phyloP scores from a whole-genome alignment of 2,888 invertebrate genomes.

The Lamellibrachia satsuma region DNA sequence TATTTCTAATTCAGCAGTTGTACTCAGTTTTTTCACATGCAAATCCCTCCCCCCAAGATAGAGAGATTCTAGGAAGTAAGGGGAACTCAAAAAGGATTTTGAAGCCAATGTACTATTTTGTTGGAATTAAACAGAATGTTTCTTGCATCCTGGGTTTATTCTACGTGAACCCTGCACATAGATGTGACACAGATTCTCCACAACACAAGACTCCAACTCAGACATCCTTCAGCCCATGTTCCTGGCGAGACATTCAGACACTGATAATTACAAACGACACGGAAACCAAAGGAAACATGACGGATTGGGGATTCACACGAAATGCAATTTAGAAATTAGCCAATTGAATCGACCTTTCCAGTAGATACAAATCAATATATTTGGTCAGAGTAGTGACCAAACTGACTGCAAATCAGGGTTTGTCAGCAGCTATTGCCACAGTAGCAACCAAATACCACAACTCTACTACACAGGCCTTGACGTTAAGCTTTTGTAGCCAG shows the following conservation, averaged over 20 bases:
- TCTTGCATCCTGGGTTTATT: neutral
- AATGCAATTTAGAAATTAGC: conserved; percentile 3
- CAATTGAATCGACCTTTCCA: conserved; percentile 17
- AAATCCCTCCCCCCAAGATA: neutral
- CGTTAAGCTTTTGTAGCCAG: too few relatives aligned
- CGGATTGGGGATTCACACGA: neutral
- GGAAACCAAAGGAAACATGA: neutral
- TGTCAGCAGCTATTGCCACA: neutral
- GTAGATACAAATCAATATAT: neutral
- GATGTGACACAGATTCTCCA: neutral
- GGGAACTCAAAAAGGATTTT: neutral
- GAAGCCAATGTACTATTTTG: neutral
- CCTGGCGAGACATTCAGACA: neutral
- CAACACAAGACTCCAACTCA: neutral
- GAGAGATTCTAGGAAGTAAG: neutral
- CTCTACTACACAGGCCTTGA: too few relatives aligned
- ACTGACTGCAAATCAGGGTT: neutral
- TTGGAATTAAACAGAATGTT: neutral
- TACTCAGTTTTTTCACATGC: neutral
- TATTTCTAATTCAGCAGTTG: neutral
- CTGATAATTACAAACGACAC: neutral
- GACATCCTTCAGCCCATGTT: neutral
- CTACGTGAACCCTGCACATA: neutral
- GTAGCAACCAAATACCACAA: neutral
- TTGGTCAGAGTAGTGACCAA: neutral